These are phyloP conservation scores for Dusona sp. DNA, from an alignment of 2,888 invertebrate genomes.

Conservation along the genomic window DNA sequence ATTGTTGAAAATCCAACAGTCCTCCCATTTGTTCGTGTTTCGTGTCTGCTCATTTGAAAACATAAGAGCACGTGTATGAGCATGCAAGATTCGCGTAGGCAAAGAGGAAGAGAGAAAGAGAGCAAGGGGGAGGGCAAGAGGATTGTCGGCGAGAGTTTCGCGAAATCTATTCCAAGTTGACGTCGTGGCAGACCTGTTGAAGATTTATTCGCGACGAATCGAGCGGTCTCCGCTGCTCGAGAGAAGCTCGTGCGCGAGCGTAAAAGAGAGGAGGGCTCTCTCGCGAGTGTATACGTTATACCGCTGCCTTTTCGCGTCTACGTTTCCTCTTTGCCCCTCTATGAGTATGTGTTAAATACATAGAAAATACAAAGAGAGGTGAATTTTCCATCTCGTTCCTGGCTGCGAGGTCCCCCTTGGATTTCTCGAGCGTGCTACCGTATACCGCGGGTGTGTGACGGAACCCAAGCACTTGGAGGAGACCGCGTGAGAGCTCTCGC, in stretches of 20 bases:
- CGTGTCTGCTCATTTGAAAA: not conserved
- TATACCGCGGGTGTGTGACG: conserved; percentile 56
- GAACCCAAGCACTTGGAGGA: conserved; percentile 13
- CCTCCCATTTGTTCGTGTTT: conserved; percentile 32
- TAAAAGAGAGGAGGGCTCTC: conserved; percentile 38
- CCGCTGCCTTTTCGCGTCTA: conserved; percentile 41
- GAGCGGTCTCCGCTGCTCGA: conserved; percentile 62
- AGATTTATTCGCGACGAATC: conserved; percentile 80
- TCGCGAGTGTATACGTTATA: conserved; percentile 32
- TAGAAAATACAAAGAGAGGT: conserved; percentile 46
- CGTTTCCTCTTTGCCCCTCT: not conserved
- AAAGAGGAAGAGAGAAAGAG: too few species aligned
- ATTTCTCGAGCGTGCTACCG: conserved; percentile 34
- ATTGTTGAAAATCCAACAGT: conserved; percentile 23
- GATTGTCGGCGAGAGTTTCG: conserved; percentile 45
- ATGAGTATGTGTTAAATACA: conserved; percentile 34
- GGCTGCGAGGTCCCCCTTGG: conserved; percentile 15
- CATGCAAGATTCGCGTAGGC: not conserved
- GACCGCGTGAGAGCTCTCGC: conserved; percentile 15
- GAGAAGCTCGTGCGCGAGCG: conserved; percentile 25
- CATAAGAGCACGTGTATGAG: conserved; percentile 19
- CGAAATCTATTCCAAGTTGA: conserved; percentile 76
- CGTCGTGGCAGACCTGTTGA: conserved; percentile 78
- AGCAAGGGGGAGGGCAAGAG: conserved; percentile 31
- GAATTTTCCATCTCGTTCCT: conserved; percentile 26